phyloP scores from a whole-genome alignment of 2,888 invertebrate genomes.

The Mechanitis mazaeus region DNA sequence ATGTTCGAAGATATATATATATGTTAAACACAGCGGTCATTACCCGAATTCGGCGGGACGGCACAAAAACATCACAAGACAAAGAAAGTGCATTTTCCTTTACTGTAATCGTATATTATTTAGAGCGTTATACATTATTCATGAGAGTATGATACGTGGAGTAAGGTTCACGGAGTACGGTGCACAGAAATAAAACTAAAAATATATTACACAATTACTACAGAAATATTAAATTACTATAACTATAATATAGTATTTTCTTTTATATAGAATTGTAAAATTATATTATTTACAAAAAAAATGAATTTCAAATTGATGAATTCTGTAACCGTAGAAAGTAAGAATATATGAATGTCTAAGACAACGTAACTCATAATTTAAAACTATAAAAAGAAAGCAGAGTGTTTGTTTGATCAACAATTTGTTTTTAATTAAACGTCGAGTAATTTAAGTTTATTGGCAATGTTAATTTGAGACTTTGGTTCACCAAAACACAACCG shows the following conservation, averaged over 20 bases:
- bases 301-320: slow-evolving; percentile 5
- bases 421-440: background rate
- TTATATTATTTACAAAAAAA: too few relatives aligned
- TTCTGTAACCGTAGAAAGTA: slow-evolving; percentile 12
- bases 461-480: slow-evolving; percentile 27
- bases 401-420: background rate
- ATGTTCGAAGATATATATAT: background rate
- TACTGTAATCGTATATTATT: slow-evolving; percentile 68
- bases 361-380: slow-evolving; percentile 1
- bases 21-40: slow-evolving; percentile 37
- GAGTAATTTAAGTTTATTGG: slow-evolving; percentile 2
- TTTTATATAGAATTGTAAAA: too few relatives aligned
- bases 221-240: background rate
- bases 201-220: background rate
- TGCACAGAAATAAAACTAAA: slow-evolving; percentile 30
- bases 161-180: slow-evolving; percentile 61
- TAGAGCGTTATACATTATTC: slow-evolving; percentile 70
- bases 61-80: slow-evolving; percentile 45
- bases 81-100: slow-evolving; percentile 73
- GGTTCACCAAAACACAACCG: slow-evolving; percentile 33
- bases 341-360: background rate
- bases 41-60: slow-evolving; percentile 44
- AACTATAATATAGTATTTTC: too few relatives aligned
- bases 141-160: slow-evolving; percentile 68
- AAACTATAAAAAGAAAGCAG: slow-evolving; percentile 3